Evolutionary conservation across 2,797 vertebrate species (phyloP), one percentile per base, ranked within the genome.

Genomic region (Vireo griseus): DNA sequence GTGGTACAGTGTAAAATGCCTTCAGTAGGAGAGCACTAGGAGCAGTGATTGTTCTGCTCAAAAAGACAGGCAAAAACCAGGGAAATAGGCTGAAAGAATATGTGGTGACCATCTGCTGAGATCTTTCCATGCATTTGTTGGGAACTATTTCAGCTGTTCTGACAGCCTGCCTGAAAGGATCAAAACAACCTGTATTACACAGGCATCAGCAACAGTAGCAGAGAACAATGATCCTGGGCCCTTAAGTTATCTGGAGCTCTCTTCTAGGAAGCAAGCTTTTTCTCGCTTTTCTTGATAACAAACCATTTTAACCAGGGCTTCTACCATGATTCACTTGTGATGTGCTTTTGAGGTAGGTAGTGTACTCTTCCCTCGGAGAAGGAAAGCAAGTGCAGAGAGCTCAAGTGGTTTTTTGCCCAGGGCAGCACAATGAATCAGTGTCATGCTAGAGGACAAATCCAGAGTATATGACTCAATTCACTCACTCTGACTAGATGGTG

Each of bases 131-230:
- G 37, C 78, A 39, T 88, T 76, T 86, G 22, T 80, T 75, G 57
- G 40, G 52, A 82, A 51, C 39, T 92, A 9, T 68, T 92, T 92
- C 83, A 92, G 20, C 55, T 84, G 28, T 59, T 94, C n/a, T 82
- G 88, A 88, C 88, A 92, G 88, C 26, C 51, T 90, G 69, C 59
- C 80, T 68, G 63, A 87, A 90, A 90, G 67, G 48, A 90, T 86
- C 55, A 76, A 88, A 94, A 73, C 55, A 69, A 52, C 51, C 44
- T 33, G 45, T 9, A 29, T 42, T 48, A 42, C 0, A 0, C 22
- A 76, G 55, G 48, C 63, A 45, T 79, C 10, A 3, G 48, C n/a
- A 72, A 5, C 2, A 3, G 58, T 10, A 69, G 50, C 55, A 73
- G 50, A 76, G 25, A 88, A 47, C 33, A 84, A 21, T 73, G 62